These are phyloP conservation scores for Pelagia noctiluca DNA, from an alignment of 30 jellyfish, hydroid and myxozoan species.

Conservation along the genomic window DNA sequence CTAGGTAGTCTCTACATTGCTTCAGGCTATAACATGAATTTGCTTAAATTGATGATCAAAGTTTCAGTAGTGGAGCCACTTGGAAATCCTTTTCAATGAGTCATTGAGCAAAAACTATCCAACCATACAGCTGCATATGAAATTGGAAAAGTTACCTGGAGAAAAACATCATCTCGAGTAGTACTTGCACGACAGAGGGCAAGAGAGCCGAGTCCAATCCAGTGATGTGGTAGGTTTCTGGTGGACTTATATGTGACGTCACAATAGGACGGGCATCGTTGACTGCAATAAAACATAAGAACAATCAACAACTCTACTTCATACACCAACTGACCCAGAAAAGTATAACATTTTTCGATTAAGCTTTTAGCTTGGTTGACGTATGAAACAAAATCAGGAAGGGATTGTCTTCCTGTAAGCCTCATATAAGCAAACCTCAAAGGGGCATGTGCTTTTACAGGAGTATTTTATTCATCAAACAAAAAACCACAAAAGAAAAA, in stretches of 20 bases:
- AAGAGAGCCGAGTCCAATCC: constrained; percentile 88
- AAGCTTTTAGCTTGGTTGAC: too few species aligned
- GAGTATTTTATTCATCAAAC: too few species aligned
- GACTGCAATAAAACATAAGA: neutral
- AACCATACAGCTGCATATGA: too few species aligned
- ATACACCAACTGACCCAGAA: neutral
- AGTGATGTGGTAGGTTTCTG: constrained; percentile 77
- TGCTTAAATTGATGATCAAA: too few species aligned
- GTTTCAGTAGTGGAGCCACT: too few species aligned
- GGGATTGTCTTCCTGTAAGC: neutral
- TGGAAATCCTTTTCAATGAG: too few species aligned
- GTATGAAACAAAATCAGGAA: neutral
- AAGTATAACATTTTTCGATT: neutral
- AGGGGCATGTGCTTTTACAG: too few species aligned
- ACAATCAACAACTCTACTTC: neutral
- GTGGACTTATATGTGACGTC: constrained; percentile 82
- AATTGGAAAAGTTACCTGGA: constrained; percentile 67
- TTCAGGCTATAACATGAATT: too few species aligned
- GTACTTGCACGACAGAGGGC: constrained; percentile 82
- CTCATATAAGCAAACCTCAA: too few species aligned
- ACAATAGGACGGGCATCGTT: constrained; percentile 69
- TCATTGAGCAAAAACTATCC: too few species aligned
- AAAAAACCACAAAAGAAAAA: too few species aligned
- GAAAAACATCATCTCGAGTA: constrained; percentile 88
- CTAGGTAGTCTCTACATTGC: too few species aligned